Percentiles rank a stretch among this genome's conserved stretches.
Evolutionary conservation across 2,797 vertebrate species (phyloP).

Genomic region (Mus caroli): DNA sequence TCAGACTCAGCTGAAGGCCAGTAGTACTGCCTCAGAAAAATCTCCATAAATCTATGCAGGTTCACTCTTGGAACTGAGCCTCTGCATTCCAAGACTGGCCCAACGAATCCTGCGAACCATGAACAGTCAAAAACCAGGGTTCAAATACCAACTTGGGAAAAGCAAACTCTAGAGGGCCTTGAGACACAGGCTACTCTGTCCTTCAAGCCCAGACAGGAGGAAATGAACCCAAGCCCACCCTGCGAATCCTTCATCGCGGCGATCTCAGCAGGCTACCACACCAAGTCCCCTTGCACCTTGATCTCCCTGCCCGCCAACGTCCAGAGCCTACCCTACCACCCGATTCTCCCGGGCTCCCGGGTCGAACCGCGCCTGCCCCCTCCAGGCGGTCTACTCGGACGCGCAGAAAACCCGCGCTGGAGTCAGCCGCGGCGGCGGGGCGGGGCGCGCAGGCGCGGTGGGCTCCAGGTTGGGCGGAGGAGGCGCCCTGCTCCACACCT

Average conservation of each 20-base stretch:
- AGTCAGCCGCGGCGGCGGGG: not conserved
- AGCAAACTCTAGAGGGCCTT: not conserved
- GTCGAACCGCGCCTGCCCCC: not conserved
- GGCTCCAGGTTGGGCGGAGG: constrained; percentile 75
- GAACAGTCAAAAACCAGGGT: not conserved
- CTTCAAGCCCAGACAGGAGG: not conserved
- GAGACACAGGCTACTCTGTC: not conserved
- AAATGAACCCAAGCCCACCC: not conserved
- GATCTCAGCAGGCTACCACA: not conserved
- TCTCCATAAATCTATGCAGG: not conserved
- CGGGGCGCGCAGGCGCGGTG: constrained; percentile 76
- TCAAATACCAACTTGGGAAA: not conserved
- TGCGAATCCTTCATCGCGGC: no score
- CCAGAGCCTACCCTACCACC: not conserved
- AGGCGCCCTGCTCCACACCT: constrained; percentile 75
- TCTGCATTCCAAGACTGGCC: not conserved
- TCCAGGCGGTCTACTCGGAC: not conserved
- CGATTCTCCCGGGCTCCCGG: not conserved
- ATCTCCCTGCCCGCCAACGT: not conserved
- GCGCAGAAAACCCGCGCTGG: constrained; percentile 69
- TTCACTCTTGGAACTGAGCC: not conserved
- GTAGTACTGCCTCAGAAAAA: not conserved
- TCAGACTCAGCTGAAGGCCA: not conserved
- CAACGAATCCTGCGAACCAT: not conserved
- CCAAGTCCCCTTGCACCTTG: not conserved